Conservation (phyloP, 2,888 invertebrate species). For the Eilema caniola region DNA sequence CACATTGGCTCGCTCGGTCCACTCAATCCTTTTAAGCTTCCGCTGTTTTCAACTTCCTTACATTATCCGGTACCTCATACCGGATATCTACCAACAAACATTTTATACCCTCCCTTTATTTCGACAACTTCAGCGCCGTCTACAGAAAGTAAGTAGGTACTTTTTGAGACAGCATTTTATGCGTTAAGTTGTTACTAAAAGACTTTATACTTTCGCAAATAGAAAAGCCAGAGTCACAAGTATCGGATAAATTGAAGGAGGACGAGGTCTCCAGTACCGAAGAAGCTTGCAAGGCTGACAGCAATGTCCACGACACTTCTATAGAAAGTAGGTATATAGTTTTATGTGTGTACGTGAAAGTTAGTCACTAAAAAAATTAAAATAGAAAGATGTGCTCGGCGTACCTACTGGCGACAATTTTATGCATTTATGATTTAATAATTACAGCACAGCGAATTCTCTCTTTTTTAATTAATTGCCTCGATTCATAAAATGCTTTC, state of each 20-base stretch:
- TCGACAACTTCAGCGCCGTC: conserved; percentile 63
- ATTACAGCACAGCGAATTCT: conserved; percentile 4
- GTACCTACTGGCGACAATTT: conserved; percentile 3
- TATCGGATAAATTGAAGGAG: conserved; percentile 85
- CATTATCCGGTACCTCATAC: conserved; percentile 74
- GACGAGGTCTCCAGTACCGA: conserved; percentile 93
- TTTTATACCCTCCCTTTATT: conserved; percentile 75
- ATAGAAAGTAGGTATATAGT: conserved; percentile 50
- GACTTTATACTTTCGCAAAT: conserved; percentile 33
- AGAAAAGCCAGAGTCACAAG: conserved; percentile 73
- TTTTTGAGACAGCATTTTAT: background rate
- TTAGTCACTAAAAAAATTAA: background rate
- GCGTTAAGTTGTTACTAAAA: background rate
- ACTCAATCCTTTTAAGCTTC: conserved; percentile 75
- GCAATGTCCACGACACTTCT: conserved; percentile 40
- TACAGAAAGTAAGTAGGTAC: conserved; percentile 70
- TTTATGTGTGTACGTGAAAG: background rate
- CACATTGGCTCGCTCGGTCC: conserved; percentile 62
- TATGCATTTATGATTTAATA: background rate
- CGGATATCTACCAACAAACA: conserved; percentile 79
- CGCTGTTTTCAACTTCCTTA: conserved; percentile 71
- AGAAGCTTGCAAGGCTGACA: conserved; percentile 82
- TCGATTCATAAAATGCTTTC: too few relatives aligned
- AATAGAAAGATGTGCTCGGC: background rate
- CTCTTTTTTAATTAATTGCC: background rate